phyloP scores from a whole-genome alignment of 2,888 invertebrate genomes.

The Drosophila melanosoma region DNA sequence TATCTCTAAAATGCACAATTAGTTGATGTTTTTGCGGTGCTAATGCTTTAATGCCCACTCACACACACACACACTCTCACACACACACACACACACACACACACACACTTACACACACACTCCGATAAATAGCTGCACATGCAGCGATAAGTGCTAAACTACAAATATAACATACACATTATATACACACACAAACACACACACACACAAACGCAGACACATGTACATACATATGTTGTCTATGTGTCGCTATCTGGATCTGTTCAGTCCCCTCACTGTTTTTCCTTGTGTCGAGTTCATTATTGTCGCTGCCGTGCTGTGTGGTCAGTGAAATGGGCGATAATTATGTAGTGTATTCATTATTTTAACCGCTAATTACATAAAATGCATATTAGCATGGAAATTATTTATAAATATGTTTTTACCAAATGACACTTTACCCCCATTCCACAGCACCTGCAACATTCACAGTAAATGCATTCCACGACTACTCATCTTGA shows the following conservation, averaged over 20 bases:
- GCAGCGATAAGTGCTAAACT: slow-evolving; percentile 63
- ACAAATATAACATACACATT: slow-evolving; percentile 35
- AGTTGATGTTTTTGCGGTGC: slow-evolving; percentile 79
- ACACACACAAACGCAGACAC: not conserved
- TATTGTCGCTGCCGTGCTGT: slow-evolving; percentile 55
- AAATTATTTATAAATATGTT: slow-evolving; percentile 80
- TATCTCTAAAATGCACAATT: slow-evolving; percentile 79
- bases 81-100: slow-evolving; percentile 20
- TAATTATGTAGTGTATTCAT: slow-evolving; percentile 80
- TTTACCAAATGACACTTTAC: slow-evolving; percentile 56
- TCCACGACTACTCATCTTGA: not conserved
- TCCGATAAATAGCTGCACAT: slow-evolving; percentile 38
- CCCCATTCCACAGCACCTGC: not conserved
- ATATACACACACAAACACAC: not conserved
- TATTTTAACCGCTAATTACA: slow-evolving; percentile 81
- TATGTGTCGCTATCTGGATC: slow-evolving; percentile 16
- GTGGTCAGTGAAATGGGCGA: slow-evolving; percentile 73
- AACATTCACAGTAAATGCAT: slow-evolving; percentile 9
- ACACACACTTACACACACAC: slow-evolving; percentile 26
- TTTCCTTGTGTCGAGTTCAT: slow-evolving; percentile 49
- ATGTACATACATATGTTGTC: not conserved
- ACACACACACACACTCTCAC: slow-evolving; percentile 17
- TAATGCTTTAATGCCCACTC: slow-evolving; percentile 71
- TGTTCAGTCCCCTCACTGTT: slow-evolving; percentile 1
- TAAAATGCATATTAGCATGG: slow-evolving; percentile 79